These are phyloP conservation scores for Oligia latruncula DNA, from an alignment of 2,888 invertebrate genomes.

Conservation along the genomic window DNA sequence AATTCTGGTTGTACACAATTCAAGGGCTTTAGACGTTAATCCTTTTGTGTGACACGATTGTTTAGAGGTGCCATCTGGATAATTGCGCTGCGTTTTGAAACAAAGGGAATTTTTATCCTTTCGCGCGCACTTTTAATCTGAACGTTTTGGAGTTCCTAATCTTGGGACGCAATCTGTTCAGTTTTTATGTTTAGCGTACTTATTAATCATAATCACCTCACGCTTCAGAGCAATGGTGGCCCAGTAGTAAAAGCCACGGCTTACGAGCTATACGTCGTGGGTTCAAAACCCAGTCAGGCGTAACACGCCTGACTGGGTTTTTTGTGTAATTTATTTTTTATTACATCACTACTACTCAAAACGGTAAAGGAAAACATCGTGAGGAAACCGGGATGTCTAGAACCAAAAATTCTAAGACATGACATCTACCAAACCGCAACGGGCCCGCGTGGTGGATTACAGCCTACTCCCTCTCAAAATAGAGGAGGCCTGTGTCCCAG, in stretches of 20 bases:
- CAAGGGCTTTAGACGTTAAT: slow-evolving; percentile 48
- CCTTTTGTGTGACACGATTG: slow-evolving; percentile 51
- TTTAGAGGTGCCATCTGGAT: slow-evolving; percentile 47
- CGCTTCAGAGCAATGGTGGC: not conserved
- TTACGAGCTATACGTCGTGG: not conserved
- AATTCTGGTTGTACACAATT: slow-evolving; percentile 54
- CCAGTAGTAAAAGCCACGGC: not conserved
- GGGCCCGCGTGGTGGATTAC: not conserved
- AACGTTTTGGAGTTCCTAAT: slow-evolving; percentile 25
- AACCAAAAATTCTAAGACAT: not conserved
- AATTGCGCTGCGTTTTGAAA: slow-evolving; percentile 49
- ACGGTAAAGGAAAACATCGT: not conserved
- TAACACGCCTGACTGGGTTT: no score
- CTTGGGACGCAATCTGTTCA: slow-evolving; percentile 6
- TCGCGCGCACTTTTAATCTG: slow-evolving; percentile 11
- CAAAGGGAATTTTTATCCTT: slow-evolving; percentile 37
- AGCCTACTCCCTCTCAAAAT: not conserved
- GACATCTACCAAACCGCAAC: not conserved
- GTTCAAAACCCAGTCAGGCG: not conserved
- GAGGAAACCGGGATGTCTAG: not conserved
- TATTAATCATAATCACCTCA: not conserved
- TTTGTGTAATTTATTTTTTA: not conserved
- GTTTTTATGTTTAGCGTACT: slow-evolving; percentile 3
- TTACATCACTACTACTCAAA: not conserved
- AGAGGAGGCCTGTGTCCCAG: not conserved